Percentiles rank a stretch among this genome's conserved stretches.
Conservation (phyloP, 2,797 vertebrate species). For the Melanotaenia parkinsoni region DNA sequence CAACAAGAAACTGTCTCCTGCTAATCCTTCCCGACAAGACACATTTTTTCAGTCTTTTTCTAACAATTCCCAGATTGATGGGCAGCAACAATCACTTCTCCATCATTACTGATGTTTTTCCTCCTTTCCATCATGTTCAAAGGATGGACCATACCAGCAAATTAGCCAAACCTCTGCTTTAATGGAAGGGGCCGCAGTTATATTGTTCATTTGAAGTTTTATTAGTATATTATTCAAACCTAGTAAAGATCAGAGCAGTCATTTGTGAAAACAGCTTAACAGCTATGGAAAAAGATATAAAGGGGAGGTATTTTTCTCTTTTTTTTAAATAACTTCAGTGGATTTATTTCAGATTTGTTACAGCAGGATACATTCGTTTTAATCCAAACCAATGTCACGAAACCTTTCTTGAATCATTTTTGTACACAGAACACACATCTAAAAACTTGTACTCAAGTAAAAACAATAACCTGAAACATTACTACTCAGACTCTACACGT, state of each 20-base stretch:
- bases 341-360: neutral
- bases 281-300: neutral
- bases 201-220: too few relatives aligned
- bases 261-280: neutral
- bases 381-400: neutral
- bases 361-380: neutral
- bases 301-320: neutral
- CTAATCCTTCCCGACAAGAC: neutral
- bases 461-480: conserved; percentile 28
- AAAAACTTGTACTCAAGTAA: conserved; percentile 1
- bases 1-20: neutral
- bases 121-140: too few relatives aligned
- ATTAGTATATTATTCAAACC: too few relatives aligned
- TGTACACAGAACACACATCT: neutral
- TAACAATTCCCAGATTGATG: neutral
- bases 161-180: too few relatives aligned
- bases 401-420: neutral
- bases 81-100: neutral
- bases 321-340: neutral
- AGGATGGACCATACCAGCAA: too few relatives aligned
- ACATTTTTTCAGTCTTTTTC: neutral
- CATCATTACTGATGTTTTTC: too few relatives aligned
- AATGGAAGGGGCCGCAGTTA: too few relatives aligned
- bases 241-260: neutral
- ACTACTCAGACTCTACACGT: conserved; percentile 2